These are phyloP conservation scores for Drosophila takahashii DNA, from an alignment of 1,140 invertebrate genomes.

Conservation along the genomic window DNA sequence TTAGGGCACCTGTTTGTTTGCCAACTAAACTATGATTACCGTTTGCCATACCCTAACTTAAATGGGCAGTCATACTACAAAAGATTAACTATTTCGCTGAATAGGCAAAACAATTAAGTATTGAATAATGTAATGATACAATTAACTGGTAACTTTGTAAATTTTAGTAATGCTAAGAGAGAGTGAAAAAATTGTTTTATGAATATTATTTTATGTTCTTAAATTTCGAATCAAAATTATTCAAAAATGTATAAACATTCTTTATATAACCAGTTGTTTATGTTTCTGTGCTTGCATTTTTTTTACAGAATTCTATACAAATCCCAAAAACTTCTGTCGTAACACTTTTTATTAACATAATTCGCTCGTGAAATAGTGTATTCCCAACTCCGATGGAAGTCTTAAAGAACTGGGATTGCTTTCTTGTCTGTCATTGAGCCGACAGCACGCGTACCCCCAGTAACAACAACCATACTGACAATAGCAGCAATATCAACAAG, in stretches of 20 bases:
- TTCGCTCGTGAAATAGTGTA: conserved; percentile 9
- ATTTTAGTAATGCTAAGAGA: too few relatives aligned
- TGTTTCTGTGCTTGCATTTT: neutral
- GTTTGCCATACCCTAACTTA: conserved; percentile 50
- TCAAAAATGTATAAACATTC: neutral
- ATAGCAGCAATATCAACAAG: conserved; percentile 34
- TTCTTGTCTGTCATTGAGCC: conserved; percentile 51
- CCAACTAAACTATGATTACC: conserved; percentile 79
- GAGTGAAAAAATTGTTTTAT: too few relatives aligned
- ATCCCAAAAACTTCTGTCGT: neutral
- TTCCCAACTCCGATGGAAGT: neutral
- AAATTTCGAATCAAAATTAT: neutral
- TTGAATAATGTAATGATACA: neutral
- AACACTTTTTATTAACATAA: neutral
- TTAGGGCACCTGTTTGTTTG: conserved; percentile 80
- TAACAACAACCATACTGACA: conserved; percentile 11
- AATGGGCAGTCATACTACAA: too few relatives aligned
- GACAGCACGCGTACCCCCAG: conserved; percentile 49
- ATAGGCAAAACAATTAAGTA: neutral
- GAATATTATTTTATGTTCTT: too few relatives aligned
- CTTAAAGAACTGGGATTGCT: conserved; percentile 31
- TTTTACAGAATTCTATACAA: neutral
- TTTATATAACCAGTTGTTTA: neutral
- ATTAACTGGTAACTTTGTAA: neutral
- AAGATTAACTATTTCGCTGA: neutral